A percentile compares a stretch with the other conserved stretches of the same genome.
These are phyloP conservation scores for Idaea dimidiata DNA, from an alignment of 2,888 invertebrate species.

Conservation along the genomic window DNA sequence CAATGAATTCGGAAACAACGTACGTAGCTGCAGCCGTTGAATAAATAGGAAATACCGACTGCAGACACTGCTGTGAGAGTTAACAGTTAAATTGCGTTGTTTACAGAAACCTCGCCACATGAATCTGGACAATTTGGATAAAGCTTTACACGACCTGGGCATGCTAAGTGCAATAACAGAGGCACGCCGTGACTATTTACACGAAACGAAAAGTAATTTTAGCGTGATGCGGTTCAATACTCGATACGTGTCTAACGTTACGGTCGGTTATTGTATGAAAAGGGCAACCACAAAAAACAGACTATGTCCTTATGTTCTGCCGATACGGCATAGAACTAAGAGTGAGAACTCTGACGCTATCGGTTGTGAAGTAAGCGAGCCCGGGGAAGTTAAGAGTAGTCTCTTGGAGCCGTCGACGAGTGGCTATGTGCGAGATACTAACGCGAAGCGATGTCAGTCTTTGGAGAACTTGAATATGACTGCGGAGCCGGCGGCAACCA, in stretches of 20 bases:
- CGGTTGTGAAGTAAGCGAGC: conserved; percentile 58
- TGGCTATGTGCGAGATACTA: conserved; percentile 49
- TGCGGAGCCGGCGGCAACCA: conserved; percentile 55
- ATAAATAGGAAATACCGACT: conserved; percentile 14
- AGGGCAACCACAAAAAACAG: conserved; percentile 77
- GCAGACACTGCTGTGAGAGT: conserved; percentile 24
- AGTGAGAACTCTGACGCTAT: conserved; percentile 82
- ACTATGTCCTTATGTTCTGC: conserved; percentile 81
- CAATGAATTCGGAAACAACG: conserved; percentile 63
- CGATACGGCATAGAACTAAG: conserved; percentile 81
- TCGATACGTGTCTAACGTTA: conserved; percentile 82
- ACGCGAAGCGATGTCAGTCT: conserved; percentile 82
- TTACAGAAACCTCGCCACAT: conserved; percentile 70
- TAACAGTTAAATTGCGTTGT: conserved; percentile 51
- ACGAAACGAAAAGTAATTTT: conserved; percentile 72
- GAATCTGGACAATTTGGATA: conserved; percentile 80
- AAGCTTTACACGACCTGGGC: conserved; percentile 81
- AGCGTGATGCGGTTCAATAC: conserved; percentile 80
- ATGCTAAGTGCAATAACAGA: conserved; percentile 82
- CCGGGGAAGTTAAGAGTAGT: conserved; percentile 54
- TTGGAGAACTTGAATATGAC: conserved; percentile 79
- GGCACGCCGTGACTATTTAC: conserved; percentile 79
- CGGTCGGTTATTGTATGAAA: conserved; percentile 82
- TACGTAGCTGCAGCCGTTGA: conserved; percentile 38
- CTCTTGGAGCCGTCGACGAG: conserved; percentile 70